These are phyloP conservation scores for Furcula furcula DNA, from an alignment of 2,888 invertebrate species.

Conservation along the genomic window DNA sequence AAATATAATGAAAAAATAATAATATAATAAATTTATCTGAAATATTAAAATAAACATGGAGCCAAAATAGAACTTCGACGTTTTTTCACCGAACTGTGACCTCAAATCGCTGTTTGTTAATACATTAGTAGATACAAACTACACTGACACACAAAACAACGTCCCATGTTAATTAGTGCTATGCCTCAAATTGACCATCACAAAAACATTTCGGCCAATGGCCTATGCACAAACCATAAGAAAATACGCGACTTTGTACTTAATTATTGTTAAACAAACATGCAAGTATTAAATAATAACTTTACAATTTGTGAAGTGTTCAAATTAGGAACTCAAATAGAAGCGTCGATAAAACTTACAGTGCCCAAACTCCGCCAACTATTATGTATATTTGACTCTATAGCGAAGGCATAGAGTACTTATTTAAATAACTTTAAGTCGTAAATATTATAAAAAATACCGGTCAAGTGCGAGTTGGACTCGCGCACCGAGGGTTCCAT, in stretches of 20 bases:
- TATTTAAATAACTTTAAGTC: too few relatives aligned
- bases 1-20: too few relatives aligned
- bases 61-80: too few relatives aligned
- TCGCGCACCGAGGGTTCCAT: too few relatives aligned
- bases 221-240: slow-evolving; percentile 9
- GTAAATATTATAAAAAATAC: too few relatives aligned
- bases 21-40: too few relatives aligned
- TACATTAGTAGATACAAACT: slow-evolving; percentile 23
- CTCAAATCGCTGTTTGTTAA: slow-evolving; percentile 12
- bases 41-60: too few relatives aligned
- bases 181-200: slow-evolving; percentile 21
- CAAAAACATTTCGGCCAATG: slow-evolving; percentile 12
- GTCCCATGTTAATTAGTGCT: slow-evolving; percentile 25
- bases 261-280: slow-evolving; percentile 19
- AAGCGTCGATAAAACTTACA: slow-evolving; percentile 17
- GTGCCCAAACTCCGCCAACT: background rate
- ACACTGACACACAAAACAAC: slow-evolving; percentile 9
- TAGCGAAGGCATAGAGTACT: background rate
- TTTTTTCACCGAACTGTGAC: background rate
- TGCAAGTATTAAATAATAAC: slow-evolving; percentile 20
- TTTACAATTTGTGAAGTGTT: slow-evolving; percentile 18
- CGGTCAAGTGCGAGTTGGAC: too few relatives aligned
- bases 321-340: slow-evolving; percentile 25
- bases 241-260: slow-evolving; percentile 14
- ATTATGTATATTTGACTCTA: background rate